Conservation (phyloP, 2,888 invertebrate genomes). For the Melanostoma mellinum region DNA sequence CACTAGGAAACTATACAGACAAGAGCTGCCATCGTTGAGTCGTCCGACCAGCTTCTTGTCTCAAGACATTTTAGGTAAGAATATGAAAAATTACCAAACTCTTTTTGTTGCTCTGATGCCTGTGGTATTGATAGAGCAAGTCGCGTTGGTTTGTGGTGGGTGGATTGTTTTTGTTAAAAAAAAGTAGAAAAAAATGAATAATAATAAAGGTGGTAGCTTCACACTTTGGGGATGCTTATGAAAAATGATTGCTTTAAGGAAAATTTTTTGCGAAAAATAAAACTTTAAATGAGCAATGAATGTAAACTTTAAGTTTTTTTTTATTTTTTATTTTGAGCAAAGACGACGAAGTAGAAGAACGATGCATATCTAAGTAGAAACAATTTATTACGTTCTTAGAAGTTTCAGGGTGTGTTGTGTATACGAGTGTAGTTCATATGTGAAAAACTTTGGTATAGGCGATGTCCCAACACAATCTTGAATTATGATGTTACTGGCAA, state of each 20-base stretch:
- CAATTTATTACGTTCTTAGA: conserved; percentile 56
- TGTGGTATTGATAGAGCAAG: conserved; percentile 50
- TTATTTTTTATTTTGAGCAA: not conserved
- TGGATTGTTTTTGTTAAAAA: not conserved
- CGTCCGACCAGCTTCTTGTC: conserved; percentile 28
- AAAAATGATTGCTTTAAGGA: conserved; percentile 64
- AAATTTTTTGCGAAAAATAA: conserved; percentile 18
- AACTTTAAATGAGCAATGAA: conserved; percentile 49
- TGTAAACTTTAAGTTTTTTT: conserved; percentile 37
- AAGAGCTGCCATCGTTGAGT: not conserved
- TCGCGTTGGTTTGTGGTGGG: not conserved
- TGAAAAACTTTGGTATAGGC: not conserved
- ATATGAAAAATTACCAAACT: conserved; percentile 61
- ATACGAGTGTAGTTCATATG: conserved; percentile 19
- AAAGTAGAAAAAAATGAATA: not conserved
- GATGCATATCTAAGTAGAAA: conserved; percentile 47
- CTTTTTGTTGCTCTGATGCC: conserved; percentile 20
- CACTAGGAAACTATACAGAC: conserved; percentile 1
- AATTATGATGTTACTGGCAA: conserved; percentile 23
- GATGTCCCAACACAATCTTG: conserved; percentile 16
- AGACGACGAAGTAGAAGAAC: conserved; percentile 19
- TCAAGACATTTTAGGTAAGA: conserved; percentile 50
- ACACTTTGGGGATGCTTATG: conserved; percentile 52
- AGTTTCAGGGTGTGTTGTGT: conserved; percentile 7
- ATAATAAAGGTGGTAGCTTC: not conserved